phyloP scores from a whole-genome alignment of 2,797 vertebrate species.

The Enteromius argenteus region DNA sequence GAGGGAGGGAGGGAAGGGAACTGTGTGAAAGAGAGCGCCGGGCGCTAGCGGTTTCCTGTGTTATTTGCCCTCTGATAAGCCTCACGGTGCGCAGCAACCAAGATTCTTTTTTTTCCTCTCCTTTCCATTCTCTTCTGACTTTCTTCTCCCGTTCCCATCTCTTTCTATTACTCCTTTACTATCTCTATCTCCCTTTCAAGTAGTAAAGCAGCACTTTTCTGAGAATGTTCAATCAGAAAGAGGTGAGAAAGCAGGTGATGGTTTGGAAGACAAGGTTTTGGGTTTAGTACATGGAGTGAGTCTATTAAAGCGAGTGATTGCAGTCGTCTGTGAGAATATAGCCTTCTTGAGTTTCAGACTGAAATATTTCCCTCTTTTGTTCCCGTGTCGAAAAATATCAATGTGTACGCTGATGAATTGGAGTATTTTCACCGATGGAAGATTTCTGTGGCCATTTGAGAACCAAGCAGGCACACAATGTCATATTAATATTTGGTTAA shows the following conservation, averaged over 20 bases:
- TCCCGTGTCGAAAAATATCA: constrained; percentile 1
- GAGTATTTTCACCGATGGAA: not conserved
- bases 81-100: not conserved
- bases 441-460: not conserved
- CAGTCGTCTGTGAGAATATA: constrained; percentile 30
- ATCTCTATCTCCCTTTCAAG: constrained; percentile 35
- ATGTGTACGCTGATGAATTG: not conserved
- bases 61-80: constrained; percentile 52
- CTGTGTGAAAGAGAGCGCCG: constrained; percentile 5
- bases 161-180: constrained; percentile 19
- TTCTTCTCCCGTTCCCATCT: constrained; percentile 21
- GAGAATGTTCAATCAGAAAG: constrained; percentile 51
- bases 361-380: constrained; percentile 4
- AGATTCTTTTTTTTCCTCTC: constrained; percentile 10
- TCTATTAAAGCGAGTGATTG: constrained; percentile 48
- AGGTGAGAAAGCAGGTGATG: constrained; percentile 17
- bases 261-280: not conserved
- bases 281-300: not conserved
- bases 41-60: constrained; percentile 31
- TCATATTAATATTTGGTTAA: not conserved
- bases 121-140: not conserved
- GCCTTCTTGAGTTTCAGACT: not conserved
- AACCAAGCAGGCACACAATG: not conserved
- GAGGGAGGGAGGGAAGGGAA: constrained; percentile 5
- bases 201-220: constrained; percentile 37